Evolutionary conservation across 2,797 vertebrate genomes (phyloP).

Genomic region (Sebastes ruberrimus): DNA sequence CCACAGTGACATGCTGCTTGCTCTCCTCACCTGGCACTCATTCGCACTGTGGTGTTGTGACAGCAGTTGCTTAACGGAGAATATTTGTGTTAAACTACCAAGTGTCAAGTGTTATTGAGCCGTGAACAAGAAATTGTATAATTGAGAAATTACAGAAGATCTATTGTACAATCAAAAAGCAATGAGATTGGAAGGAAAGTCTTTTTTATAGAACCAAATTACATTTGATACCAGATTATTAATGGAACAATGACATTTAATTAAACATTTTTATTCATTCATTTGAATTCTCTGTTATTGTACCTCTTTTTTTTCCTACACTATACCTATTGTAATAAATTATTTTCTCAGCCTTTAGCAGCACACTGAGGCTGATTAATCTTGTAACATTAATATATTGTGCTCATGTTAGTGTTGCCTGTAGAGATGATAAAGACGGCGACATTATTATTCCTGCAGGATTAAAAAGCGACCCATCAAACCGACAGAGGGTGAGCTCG

Average conservation of each 20-base stretch:
- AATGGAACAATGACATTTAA: slow-evolving; percentile 19
- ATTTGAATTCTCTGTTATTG: background rate
- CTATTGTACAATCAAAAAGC: background rate
- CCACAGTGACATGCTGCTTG: background rate
- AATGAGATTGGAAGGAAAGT: background rate
- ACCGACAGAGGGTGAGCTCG: slow-evolving; percentile 66
- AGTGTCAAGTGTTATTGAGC: slow-evolving; percentile 4
- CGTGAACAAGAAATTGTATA: background rate
- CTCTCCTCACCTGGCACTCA: background rate
- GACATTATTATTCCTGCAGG: slow-evolving; percentile 60
- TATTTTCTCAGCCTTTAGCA: background rate
- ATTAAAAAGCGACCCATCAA: slow-evolving; percentile 52
- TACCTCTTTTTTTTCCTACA: background rate
- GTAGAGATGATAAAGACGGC: slow-evolving; percentile 40
- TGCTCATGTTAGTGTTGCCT: slow-evolving; percentile 5
- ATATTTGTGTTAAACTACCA: slow-evolving; percentile 1
- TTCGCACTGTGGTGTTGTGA: slow-evolving; percentile 17
- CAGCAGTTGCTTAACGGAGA: background rate
- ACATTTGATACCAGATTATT: slow-evolving; percentile 13
- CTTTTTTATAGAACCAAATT: slow-evolving; percentile 1
- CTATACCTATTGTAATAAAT: background rate
- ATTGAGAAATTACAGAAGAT: background rate
- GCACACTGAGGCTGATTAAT: background rate
- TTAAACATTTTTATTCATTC: slow-evolving; percentile 43
- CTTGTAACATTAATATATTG: background rate